Percentiles rank a stretch among this genome's conserved stretches.
These are phyloP conservation scores for Ischnura elegans DNA, from an alignment of 2,888 invertebrate species.

Conservation along the genomic window DNA sequence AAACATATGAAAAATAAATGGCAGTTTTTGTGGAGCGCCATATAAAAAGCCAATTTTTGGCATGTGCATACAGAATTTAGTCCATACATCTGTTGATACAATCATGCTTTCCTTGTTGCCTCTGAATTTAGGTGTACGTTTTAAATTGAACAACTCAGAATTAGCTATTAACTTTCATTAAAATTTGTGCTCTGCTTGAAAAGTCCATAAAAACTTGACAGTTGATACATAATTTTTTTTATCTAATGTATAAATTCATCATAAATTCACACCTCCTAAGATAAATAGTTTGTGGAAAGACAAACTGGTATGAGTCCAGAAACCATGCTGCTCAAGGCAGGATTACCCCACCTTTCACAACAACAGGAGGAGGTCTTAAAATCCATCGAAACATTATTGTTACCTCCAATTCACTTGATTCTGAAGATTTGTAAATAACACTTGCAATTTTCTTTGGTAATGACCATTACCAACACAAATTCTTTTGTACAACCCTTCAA, in stretches of 20 bases:
- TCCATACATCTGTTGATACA: neutral
- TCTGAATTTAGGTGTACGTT: neutral
- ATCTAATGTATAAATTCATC: neutral
- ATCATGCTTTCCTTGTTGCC: neutral
- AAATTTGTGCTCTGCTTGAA: slow-evolving; percentile 54
- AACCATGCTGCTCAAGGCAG: slow-evolving; percentile 11
- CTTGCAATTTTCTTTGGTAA: neutral
- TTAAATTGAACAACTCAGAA: neutral
- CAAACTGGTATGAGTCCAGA: slow-evolving; percentile 29
- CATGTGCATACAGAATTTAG: slow-evolving; percentile 37
- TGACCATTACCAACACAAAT: neutral
- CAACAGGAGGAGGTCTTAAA: neutral
- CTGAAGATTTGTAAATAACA: neutral
- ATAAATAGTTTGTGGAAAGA: slow-evolving; percentile 37
- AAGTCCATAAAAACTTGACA: slow-evolving; percentile 30
- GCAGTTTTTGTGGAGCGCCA: slow-evolving; percentile 5
- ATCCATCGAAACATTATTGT: neutral
- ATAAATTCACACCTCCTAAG: slow-evolving; percentile 21
- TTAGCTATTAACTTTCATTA: neutral
- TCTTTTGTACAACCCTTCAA: neutral
- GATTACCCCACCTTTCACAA: neutral
- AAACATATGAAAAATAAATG: slow-evolving; percentile 58
- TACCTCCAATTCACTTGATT: neutral
- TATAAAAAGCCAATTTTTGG: slow-evolving; percentile 25
- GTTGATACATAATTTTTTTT: neutral